phyloP scores from a whole-genome alignment of 2,888 invertebrate genomes.

The Keiferia lycopersicella region DNA sequence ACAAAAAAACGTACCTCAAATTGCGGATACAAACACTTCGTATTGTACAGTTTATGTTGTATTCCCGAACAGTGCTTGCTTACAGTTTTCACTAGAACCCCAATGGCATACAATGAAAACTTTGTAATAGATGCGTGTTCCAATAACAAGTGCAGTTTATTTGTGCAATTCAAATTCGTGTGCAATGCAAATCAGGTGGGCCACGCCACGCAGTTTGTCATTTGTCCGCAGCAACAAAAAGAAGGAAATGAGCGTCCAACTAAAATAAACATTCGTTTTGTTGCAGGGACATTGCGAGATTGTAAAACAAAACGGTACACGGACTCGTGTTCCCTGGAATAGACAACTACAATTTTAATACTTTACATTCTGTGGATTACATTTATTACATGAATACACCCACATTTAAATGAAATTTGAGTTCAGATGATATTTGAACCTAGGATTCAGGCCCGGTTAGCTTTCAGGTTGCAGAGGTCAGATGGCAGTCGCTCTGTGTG shows the following conservation, averaged over 20 bases:
- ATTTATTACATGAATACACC: too few relatives aligned
- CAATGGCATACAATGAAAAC: constrained; percentile 13
- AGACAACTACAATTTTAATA: neutral
- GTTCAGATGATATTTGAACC: too few relatives aligned
- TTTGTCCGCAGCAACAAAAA: constrained; percentile 38
- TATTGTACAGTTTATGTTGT: neutral
- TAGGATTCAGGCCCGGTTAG: too few relatives aligned
- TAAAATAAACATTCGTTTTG: constrained; percentile 35
- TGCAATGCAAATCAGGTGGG: constrained; percentile 44
- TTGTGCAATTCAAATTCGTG: constrained; percentile 36
- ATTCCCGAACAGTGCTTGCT: neutral
- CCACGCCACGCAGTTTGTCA: constrained; percentile 38
- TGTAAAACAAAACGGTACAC: constrained; percentile 23
- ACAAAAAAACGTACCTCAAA: too few relatives aligned
- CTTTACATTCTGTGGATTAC: too few relatives aligned
- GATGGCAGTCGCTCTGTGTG: too few relatives aligned
- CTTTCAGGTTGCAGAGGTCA: too few relatives aligned
- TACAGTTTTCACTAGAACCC: neutral
- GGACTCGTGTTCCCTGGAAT: constrained; percentile 7
- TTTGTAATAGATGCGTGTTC: constrained; percentile 19
- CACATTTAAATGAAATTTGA: too few relatives aligned
- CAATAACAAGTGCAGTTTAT: constrained; percentile 24
- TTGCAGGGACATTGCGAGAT: constrained; percentile 28
- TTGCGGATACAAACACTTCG: too few relatives aligned
- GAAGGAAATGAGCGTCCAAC: constrained; percentile 23